Evolutionary conservation across 2,113 vertebrate species (phyloP).

Genomic region (Colossoma macropomum): DNA sequence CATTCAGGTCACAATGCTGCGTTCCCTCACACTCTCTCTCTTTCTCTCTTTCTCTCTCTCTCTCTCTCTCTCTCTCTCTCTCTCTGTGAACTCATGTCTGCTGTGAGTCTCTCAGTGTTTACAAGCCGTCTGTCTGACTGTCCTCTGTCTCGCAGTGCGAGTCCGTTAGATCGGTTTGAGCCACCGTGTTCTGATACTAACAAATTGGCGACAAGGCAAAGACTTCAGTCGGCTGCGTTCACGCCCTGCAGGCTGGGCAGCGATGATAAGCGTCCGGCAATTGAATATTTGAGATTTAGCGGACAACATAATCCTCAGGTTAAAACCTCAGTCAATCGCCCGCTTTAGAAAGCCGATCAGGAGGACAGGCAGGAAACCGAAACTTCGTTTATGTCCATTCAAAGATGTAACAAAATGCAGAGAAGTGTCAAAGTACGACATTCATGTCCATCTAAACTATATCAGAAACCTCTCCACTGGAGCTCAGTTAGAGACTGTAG

Average conservation of each 20-base stretch:
- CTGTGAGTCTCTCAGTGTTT: too few species aligned
- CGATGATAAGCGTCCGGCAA: conserved; percentile 25
- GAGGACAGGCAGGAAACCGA: background rate
- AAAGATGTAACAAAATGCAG: background rate
- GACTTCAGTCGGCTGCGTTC: background rate
- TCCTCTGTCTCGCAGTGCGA: background rate
- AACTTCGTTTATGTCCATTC: background rate
- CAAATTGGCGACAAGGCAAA: background rate
- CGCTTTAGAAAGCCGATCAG: conserved; percentile 15
- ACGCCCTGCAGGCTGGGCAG: conserved; percentile 5
- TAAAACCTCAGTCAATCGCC: conserved; percentile 33
- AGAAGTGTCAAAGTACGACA: background rate
- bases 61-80: background rate
- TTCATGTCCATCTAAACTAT: background rate
- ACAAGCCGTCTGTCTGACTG: background rate
- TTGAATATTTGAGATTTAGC: conserved; percentile 35
- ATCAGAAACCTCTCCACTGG: too few species aligned
- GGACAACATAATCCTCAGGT: conserved; percentile 42
- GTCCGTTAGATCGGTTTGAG: background rate
- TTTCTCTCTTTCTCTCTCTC: background rate
- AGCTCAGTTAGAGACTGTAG: too few species aligned
- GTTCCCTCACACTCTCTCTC: too few species aligned
- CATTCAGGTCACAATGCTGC: too few species aligned
- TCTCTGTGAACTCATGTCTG: too few species aligned
- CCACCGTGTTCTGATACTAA: background rate